Evolutionary conservation across 2,888 invertebrate genomes (phyloP).

Genomic region (Listrodromus nycthemerus): DNA sequence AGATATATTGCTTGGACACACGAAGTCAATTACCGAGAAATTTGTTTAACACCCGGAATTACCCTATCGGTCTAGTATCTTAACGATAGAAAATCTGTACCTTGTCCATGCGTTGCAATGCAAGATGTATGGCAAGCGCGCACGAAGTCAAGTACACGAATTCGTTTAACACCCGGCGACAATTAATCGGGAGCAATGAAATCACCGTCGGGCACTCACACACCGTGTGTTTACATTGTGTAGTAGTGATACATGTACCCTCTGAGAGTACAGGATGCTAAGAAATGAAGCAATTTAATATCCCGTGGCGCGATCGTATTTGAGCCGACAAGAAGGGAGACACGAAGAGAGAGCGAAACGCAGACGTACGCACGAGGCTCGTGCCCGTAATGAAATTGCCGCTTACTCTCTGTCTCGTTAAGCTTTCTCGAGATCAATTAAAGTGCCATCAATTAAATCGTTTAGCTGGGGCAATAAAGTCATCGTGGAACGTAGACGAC

Average conservation of each 20-base stretch:
- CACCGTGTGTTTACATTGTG: neutral
- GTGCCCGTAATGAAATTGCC: constrained; percentile 62
- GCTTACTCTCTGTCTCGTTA: constrained; percentile 22
- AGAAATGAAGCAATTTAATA: constrained; percentile 67
- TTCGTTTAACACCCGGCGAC: constrained; percentile 40
- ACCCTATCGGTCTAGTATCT: too few relatives aligned
- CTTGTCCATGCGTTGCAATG: too few relatives aligned
- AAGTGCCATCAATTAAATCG: constrained; percentile 60
- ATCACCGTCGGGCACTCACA: constrained; percentile 40
- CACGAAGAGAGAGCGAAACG: constrained; percentile 8
- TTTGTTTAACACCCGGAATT: neutral
- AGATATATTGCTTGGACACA: too few relatives aligned
- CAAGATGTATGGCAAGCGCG: neutral
- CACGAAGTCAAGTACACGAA: constrained; percentile 6
- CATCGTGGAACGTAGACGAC: constrained; percentile 34
- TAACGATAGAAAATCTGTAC: too few relatives aligned
- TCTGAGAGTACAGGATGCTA: constrained; percentile 41
- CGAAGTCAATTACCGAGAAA: neutral
- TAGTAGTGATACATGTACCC: constrained; percentile 1
- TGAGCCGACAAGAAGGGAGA: constrained; percentile 27
- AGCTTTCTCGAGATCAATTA: constrained; percentile 54
- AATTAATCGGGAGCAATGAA: constrained; percentile 63
- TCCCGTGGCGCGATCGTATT: constrained; percentile 53
- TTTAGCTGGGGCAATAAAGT: constrained; percentile 50
- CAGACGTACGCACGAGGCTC: constrained; percentile 42